Base-by-base conservation (phyloP, 2,113 vertebrate genomes). In the Merops nubicus region DNA sequence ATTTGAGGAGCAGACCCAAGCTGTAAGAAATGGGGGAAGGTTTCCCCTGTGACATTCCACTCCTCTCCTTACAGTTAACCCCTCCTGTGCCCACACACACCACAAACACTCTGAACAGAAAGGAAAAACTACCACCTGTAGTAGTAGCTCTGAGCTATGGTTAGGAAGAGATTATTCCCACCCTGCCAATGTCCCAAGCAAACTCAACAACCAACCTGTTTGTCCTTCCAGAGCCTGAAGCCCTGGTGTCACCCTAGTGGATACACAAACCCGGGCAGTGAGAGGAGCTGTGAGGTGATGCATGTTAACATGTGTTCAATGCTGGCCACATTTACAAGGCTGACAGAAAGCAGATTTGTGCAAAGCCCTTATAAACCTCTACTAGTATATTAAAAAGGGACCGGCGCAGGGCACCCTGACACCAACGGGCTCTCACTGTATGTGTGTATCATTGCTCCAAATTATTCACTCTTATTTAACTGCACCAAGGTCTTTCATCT, bases 401-500 rank as follows among this genome's bases (percentile, higher is more conserved):
- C 83, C 60, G 51, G 91, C 78, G 23, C 40, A 38, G 88, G 89
- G 89, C 91, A 85, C 75, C 91, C 26, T 16, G 95, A 76, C 90
- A 92, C 96, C 93, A 95, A 74, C 21, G 90, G 85, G 33, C 93
- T 95, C 97, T 96, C 95, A 51, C 92, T 91, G 85, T 91, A 84
- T 28, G 86, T 69, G 95, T 74, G 85, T 26, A 69, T 97, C 97
- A 95, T 68, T 95, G 97, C 88, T 54, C 91, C 97, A 85, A 98
- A 97, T 95, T 94, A 98, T 97, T 97, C 96, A 42, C 95, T 96
- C 96, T 96, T 92, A 96, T 95, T 98, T 97, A 95, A 97, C 95
- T 95, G 97, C 94, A 57, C 60, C 56, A 15, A 89, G 97, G 96
- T n/a, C 98, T 98, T 98, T 98, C 97, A 98, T 98, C 98, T 98